A percentile compares a stretch with the other conserved stretches of the same genome.
Evolutionary conservation across 2,113 vertebrate species (phyloP).

Genomic region (Meriones unguiculatus): DNA sequence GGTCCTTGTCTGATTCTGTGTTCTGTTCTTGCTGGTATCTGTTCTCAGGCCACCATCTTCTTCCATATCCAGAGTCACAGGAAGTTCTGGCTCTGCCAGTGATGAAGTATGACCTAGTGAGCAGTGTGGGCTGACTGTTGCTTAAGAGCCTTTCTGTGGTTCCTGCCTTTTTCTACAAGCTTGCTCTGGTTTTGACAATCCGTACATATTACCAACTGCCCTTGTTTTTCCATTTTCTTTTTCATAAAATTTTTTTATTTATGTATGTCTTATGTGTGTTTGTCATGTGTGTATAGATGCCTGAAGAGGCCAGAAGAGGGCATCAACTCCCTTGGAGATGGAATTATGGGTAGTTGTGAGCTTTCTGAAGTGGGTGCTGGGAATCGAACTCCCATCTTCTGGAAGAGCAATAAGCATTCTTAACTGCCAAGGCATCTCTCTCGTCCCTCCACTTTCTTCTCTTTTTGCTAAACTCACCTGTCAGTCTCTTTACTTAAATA

Average conservation of each 20-base stretch:
- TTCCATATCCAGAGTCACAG: neutral
- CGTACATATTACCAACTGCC: neutral
- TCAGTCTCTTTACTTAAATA: neutral
- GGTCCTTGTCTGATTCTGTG: neutral
- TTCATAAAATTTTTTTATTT: neutral
- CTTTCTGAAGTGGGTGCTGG: neutral
- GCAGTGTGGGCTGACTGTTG: neutral
- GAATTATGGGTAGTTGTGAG: neutral
- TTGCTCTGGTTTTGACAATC: neutral
- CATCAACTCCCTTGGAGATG: neutral
- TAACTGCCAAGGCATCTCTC: neutral
- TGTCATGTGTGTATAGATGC: neutral
- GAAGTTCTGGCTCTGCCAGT: neutral
- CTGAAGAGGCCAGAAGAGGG: neutral
- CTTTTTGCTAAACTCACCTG: neutral
- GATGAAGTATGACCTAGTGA: neutral
- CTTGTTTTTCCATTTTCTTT: neutral
- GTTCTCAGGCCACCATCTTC: neutral
- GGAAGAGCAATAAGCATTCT: neutral
- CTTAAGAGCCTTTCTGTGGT: neutral
- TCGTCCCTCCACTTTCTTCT: neutral
- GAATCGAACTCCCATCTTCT: neutral
- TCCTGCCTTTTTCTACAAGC: neutral
- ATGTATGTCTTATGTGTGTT: neutral
- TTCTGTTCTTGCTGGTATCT: neutral